phyloP scores from a whole-genome alignment of 2,797 vertebrate genomes.

The Aythya fuligula region DNA sequence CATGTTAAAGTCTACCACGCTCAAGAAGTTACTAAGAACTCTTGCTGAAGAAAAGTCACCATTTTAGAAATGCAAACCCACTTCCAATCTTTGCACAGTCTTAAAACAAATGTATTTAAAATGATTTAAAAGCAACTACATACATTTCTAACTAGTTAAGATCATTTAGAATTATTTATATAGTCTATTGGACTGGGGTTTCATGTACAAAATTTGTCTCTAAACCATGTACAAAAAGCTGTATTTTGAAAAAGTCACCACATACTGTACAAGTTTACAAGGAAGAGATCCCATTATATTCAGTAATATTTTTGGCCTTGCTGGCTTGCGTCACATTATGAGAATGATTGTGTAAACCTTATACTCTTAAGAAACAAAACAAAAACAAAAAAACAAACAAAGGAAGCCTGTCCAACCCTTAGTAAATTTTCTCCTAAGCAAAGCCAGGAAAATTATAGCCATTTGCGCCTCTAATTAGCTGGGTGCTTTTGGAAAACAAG shows the following conservation, averaged over 20 bases:
- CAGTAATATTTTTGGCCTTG: slow-evolving; percentile 85
- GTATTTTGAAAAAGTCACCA: slow-evolving; percentile 90
- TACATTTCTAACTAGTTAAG: slow-evolving; percentile 79
- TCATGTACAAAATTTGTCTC: slow-evolving; percentile 87
- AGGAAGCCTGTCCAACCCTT: slow-evolving; percentile 73
- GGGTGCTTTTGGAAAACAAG: slow-evolving; percentile 78
- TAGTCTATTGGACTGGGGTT: slow-evolving; percentile 83
- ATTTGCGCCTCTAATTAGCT: slow-evolving; percentile 73
- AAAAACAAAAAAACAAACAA: slow-evolving; percentile 45
- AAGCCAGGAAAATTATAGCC: slow-evolving; percentile 78
- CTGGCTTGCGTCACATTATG: slow-evolving; percentile 83
- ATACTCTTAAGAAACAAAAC: slow-evolving; percentile 78
- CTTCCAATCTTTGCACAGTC: slow-evolving; percentile 87
- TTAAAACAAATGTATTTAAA: slow-evolving; percentile 80
- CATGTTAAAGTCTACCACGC: slow-evolving; percentile 86
- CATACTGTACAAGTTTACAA: slow-evolving; percentile 99
- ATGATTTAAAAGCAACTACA: slow-evolving; percentile 82
- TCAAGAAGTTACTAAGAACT: slow-evolving; percentile 87
- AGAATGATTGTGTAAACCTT: slow-evolving; percentile 88
- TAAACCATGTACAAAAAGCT: slow-evolving; percentile 97
- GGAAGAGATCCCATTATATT: slow-evolving; percentile 85
- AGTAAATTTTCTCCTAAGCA: slow-evolving; percentile 74
- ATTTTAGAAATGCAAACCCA: slow-evolving; percentile 84
- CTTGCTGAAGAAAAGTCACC: slow-evolving; percentile 86
- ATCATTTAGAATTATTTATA: slow-evolving; percentile 86